phyloP scores from a whole-genome alignment of 2,797 vertebrate genomes.

The Tapera naevia region DNA sequence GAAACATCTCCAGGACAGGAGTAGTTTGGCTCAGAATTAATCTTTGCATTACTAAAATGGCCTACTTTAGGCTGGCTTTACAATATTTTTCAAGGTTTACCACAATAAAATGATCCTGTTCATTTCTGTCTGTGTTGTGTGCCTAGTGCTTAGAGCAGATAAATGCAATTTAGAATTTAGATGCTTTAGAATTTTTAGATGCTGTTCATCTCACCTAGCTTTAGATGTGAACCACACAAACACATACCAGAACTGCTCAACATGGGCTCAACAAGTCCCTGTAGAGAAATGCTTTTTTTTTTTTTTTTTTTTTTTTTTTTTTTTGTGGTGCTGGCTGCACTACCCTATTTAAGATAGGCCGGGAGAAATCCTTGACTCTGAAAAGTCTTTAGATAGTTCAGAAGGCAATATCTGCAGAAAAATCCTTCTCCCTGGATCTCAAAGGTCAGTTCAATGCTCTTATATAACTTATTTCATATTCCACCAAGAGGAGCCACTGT shows the following conservation, averaged over 20 bases:
- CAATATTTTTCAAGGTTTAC: not conserved
- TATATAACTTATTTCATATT: not conserved
- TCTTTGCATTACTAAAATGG: not conserved
- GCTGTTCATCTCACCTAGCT: not conserved
- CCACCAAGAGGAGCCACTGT: not conserved
- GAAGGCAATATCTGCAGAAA: not conserved
- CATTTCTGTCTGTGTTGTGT: not conserved
- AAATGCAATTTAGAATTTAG: not conserved
- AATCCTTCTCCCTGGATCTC: not conserved
- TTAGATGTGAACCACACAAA: not conserved
- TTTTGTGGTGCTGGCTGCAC: not conserved
- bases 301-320: not conserved
- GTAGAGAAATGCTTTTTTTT: not conserved
- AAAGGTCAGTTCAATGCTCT: not conserved
- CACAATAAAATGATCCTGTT: accelerated
- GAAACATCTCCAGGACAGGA: not conserved
- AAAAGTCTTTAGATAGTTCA: not conserved
- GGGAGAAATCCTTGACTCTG: not conserved
- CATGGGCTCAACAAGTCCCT: not conserved
- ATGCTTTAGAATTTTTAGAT: not conserved
- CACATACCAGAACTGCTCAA: not conserved
- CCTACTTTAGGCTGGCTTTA: not conserved
- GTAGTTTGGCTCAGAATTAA: not conserved
- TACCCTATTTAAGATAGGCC: not conserved
- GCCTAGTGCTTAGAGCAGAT: not conserved